A percentile compares a stretch with the other conserved stretches of the same genome.
phyloP scores from a whole-genome alignment of 2,113 vertebrate species.

The Pterocles burchelli region DNA sequence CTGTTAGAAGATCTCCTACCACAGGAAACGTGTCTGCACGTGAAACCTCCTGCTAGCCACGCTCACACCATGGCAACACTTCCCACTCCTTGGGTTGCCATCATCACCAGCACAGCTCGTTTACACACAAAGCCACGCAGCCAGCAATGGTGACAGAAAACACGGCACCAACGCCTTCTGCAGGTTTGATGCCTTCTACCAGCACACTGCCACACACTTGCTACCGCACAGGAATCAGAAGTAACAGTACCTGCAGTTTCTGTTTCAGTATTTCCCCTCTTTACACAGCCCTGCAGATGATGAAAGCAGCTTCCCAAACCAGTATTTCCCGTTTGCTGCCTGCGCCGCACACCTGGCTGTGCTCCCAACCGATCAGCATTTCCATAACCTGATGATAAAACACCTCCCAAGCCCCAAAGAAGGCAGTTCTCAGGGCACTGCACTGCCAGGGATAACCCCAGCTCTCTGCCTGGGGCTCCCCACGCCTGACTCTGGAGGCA shows the following conservation, averaged over 20 bases:
- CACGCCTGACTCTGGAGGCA: background rate
- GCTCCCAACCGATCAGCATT: background rate
- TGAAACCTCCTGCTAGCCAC: background rate
- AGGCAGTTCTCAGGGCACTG: background rate
- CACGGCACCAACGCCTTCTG: background rate
- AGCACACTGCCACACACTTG: background rate
- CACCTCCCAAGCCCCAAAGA: background rate
- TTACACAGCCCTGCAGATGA: background rate
- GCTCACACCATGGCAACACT: background rate
- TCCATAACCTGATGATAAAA: background rate
- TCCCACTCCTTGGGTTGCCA: background rate
- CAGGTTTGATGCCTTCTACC: background rate
- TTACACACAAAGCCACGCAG: background rate
- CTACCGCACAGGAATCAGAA: background rate
- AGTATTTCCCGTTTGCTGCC: background rate
- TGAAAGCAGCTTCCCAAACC: background rate
- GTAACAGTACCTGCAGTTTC: background rate
- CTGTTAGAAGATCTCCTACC: background rate
- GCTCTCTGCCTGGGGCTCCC: background rate
- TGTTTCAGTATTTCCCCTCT: background rate
- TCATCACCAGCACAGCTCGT: background rate
- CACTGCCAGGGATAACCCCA: background rate
- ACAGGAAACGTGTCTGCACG: background rate
- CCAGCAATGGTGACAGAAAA: background rate
- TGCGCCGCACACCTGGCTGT: background rate